Conservation (phyloP, 2,888 invertebrate genomes). For the Drosophila siamana region DNA sequence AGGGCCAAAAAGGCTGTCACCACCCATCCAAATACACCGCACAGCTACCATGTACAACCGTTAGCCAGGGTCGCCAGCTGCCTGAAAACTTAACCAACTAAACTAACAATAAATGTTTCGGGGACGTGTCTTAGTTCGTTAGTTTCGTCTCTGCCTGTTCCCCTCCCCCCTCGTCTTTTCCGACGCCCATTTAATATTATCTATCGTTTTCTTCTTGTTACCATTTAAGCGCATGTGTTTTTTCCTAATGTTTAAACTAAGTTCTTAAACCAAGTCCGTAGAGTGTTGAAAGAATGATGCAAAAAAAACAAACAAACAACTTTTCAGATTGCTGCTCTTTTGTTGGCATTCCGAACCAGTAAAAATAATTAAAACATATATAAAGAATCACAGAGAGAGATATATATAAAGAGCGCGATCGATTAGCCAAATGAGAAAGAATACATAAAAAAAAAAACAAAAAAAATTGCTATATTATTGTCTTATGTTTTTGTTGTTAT, state of each 20-base stretch:
- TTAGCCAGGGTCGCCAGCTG: conserved; percentile 64
- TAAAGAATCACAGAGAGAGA: conserved; percentile 16
- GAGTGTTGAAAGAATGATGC: conserved; percentile 30
- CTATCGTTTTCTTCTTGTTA: conserved; percentile 65
- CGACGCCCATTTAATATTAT: conserved; percentile 36
- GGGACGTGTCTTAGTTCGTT: conserved; percentile 22
- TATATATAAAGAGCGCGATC: conserved; percentile 26
- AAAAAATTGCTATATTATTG: conserved; percentile 46
- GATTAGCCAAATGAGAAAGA: conserved; percentile 30
- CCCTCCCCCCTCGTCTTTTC: conserved; percentile 37
- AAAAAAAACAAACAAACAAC: not conserved
- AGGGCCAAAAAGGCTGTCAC: conserved; percentile 27
- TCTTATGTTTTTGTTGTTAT: conserved; percentile 69
- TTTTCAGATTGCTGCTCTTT: conserved; percentile 52
- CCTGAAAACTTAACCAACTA: conserved; percentile 52
- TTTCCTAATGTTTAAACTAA: conserved; percentile 59
- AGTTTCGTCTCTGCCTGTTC: conserved; percentile 23
- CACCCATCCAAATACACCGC: conserved; percentile 18
- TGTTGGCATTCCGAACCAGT: conserved; percentile 70
- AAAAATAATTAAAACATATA: not conserved
- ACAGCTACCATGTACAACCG: conserved; percentile 65
- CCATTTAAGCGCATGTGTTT: conserved; percentile 66
- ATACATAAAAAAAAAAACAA: conserved; percentile 38
- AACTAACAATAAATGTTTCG: conserved; percentile 65
- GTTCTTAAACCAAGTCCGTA: conserved; percentile 39